Conservation (phyloP, 2,888 invertebrate species). For the Drosophila monieri region DNA sequence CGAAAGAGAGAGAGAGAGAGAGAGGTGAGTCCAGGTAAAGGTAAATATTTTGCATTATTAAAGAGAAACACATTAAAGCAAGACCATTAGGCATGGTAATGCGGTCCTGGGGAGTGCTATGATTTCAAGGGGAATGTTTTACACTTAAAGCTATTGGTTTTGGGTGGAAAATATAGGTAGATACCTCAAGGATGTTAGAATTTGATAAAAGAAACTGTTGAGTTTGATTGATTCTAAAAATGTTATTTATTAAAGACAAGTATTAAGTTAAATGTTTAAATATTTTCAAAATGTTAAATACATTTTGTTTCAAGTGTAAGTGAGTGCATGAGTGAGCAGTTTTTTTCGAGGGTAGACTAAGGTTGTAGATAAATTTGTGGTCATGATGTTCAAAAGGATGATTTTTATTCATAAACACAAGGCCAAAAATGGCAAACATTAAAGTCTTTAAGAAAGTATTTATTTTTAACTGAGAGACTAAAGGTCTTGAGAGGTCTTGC, state of each 20-base stretch:
- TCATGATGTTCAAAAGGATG: not conserved
- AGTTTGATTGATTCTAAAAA: no score
- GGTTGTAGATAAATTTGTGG: conserved; percentile 9
- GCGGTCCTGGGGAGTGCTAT: conserved; percentile 4
- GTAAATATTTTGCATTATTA: conserved; percentile 70
- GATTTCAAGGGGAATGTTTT: conserved; percentile 11
- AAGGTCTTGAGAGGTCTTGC: no score
- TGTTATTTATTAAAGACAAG: no score
- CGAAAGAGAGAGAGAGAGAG: conserved; percentile 4
- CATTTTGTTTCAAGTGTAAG: conserved; percentile 5
- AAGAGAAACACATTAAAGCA: conserved; percentile 74
- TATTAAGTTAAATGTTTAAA: no score
- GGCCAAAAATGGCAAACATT: no score
- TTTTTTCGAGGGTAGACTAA: not conserved
- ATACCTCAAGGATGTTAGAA: no score
- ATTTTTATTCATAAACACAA: not conserved
- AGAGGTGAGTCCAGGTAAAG: conserved; percentile 28
- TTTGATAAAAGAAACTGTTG: no score
- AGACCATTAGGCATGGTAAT: conserved; percentile 65
- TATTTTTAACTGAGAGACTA: conserved; percentile 1
- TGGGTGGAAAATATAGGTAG: no score
- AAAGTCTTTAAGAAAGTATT: no score
- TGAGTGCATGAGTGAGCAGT: conserved; percentile 11
- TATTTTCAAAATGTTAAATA: no score
- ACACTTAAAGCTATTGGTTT: not conserved